Conservation (phyloP, 1,140 invertebrate genomes). For the Bradysia coprophila region DNA sequence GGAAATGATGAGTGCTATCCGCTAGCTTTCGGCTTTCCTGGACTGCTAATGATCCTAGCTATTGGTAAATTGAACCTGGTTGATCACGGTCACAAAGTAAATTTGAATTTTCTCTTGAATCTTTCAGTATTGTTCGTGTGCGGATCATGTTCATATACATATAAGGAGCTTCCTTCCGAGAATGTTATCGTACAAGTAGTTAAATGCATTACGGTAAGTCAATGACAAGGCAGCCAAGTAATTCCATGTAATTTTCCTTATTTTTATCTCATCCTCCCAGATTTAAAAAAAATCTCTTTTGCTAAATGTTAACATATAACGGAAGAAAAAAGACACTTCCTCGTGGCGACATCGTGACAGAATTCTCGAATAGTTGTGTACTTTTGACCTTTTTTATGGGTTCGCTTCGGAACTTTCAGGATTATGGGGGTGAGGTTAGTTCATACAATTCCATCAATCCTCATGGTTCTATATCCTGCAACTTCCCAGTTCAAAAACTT, state of each 20-base stretch:
- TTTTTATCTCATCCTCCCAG: neutral
- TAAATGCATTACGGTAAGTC: conserved; percentile 41
- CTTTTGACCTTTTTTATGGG: no score
- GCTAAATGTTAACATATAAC: no score
- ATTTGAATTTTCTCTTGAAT: neutral
- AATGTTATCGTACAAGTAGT: conserved; percentile 57
- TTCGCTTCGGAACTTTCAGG: no score
- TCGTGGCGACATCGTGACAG: no score
- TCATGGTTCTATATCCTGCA: no score
- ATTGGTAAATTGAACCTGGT: conserved; percentile 33
- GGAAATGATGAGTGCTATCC: conserved; percentile 48
- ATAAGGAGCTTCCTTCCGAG: conserved; percentile 38
- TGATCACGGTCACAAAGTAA: neutral
- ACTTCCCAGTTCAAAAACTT: no score
- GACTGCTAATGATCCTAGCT: conserved; percentile 46
- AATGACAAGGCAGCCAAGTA: neutral
- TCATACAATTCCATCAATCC: no score
- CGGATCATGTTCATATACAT: neutral
- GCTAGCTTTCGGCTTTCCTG: conserved; percentile 65
- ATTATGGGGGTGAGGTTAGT: no score
- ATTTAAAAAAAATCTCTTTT: no score
- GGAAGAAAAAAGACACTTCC: no score
- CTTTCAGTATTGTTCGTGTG: neutral
- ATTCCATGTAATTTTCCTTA: neutral
- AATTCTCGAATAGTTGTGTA: no score